A percentile compares a stretch with the other conserved stretches of the same genome.
Evolutionary conservation across 2,797 vertebrate species (phyloP).

Genomic region (Hafferia zeledoni): DNA sequence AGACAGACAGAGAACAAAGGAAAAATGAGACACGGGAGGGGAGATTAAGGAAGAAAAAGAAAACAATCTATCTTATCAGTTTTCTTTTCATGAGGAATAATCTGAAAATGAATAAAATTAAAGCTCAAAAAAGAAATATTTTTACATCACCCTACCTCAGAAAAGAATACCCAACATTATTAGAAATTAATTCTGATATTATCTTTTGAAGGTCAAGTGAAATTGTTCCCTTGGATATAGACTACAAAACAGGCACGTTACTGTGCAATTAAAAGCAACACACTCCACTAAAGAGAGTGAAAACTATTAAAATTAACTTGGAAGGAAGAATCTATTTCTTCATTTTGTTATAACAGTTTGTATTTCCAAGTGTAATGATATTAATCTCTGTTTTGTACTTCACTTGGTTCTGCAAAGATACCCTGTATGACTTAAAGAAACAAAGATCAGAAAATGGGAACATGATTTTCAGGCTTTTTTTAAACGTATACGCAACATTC

Average conservation of each 20-base stretch:
- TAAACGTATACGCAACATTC: neutral
- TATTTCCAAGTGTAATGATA: neutral
- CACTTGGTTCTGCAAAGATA: neutral
- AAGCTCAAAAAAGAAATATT: neutral
- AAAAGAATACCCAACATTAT: neutral
- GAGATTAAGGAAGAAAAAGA: neutral
- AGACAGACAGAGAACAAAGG: conserved; percentile 38
- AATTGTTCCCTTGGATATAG: neutral
- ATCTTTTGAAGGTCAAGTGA: conserved; percentile 44
- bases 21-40: neutral
- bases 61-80: neutral
- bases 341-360: conserved; percentile 5
- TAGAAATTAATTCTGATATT: conserved; percentile 42
- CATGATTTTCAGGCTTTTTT: neutral
- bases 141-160: neutral
- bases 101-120: neutral
- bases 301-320: neutral
- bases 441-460: neutral
- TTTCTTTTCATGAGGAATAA: neutral
- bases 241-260: neutral
- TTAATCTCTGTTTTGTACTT: neutral
- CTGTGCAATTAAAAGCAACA: conserved; percentile 19
- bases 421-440: neutral
- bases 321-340: neutral
- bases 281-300: neutral